Evolutionary conservation across 2,797 vertebrate species (phyloP).

Genomic region (Hydrocynus forskahlii): DNA sequence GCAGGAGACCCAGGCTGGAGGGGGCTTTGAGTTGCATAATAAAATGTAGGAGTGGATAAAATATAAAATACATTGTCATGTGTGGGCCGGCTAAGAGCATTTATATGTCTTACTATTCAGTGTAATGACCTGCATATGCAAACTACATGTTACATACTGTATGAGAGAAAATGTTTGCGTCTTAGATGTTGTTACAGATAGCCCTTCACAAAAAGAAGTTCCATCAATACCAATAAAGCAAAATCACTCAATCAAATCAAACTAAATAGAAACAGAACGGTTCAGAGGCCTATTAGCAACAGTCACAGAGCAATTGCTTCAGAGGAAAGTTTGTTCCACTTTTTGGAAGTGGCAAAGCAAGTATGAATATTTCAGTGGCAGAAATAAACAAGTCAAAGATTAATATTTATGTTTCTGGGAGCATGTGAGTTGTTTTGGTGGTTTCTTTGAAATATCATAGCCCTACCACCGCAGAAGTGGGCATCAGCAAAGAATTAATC

Average conservation of each 20-base stretch:
- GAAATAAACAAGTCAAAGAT: constrained; percentile 78
- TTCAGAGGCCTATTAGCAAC: constrained; percentile 57
- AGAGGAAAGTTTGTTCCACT: constrained; percentile 71
- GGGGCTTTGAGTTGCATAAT: neutral
- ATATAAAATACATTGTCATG: neutral
- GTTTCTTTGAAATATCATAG: constrained; percentile 72
- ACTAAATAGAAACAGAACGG: constrained; percentile 67
- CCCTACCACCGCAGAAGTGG: constrained; percentile 60
- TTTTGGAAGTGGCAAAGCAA: constrained; percentile 75
- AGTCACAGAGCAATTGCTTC: constrained; percentile 60
- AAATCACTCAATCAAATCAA: constrained; percentile 67
- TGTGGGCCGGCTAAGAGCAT: neutral
- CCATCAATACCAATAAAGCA: constrained; percentile 27
- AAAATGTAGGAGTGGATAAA: constrained; percentile 12
- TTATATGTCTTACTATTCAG: neutral
- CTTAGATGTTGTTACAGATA: neutral
- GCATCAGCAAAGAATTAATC: constrained; percentile 68
- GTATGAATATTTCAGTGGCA: constrained; percentile 77
- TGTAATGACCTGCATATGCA: neutral
- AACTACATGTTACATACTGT: neutral
- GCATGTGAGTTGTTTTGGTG: constrained; percentile 66
- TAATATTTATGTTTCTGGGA: constrained; percentile 78
- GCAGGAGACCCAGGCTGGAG: neutral
- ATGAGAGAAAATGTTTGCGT: neutral
- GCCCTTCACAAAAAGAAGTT: neutral